Percentiles rank a stretch among this genome's conserved stretches.
phyloP scores from a whole-genome alignment of 1,140 invertebrate genomes.

The Panagrolaimus sp. region DNA sequence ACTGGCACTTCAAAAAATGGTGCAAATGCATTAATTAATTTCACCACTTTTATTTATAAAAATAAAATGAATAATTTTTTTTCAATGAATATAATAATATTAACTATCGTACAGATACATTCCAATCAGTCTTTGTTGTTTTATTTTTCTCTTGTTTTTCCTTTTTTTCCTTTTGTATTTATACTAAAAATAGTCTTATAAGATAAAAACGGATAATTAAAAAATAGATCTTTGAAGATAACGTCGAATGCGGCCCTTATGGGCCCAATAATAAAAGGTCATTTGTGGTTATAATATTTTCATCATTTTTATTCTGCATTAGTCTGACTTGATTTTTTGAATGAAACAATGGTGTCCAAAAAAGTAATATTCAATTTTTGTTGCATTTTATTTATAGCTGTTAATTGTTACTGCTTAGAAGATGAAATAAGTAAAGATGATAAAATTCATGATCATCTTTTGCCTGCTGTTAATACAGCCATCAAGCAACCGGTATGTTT shows the following conservation, averaged over 20 bases:
- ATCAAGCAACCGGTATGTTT: neutral
- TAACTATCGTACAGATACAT: constrained; percentile 16
- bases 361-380: too few species aligned
- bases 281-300: too few species aligned
- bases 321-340: too few species aligned
- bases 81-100: constrained; percentile 13
- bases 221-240: constrained; percentile 14
- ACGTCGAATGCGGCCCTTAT: neutral
- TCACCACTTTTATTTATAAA: neutral
- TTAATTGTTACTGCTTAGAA: too few species aligned
- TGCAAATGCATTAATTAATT: constrained; percentile 45
- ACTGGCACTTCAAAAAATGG: constrained; percentile 50
- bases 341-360: too few species aligned
- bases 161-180: constrained; percentile 12
- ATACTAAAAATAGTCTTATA: constrained; percentile 16
- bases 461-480: too few species aligned
- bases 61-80: constrained; percentile 11
- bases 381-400: too few species aligned
- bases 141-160: neutral
- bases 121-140: neutral
- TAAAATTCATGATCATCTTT: too few species aligned
- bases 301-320: too few species aligned
- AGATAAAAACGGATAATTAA: neutral
- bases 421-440: too few species aligned
- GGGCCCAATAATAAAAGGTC: too few species aligned